Evolutionary conservation across 1,140 invertebrate species (phyloP).

Genomic region (Hormaphis cornu): DNA sequence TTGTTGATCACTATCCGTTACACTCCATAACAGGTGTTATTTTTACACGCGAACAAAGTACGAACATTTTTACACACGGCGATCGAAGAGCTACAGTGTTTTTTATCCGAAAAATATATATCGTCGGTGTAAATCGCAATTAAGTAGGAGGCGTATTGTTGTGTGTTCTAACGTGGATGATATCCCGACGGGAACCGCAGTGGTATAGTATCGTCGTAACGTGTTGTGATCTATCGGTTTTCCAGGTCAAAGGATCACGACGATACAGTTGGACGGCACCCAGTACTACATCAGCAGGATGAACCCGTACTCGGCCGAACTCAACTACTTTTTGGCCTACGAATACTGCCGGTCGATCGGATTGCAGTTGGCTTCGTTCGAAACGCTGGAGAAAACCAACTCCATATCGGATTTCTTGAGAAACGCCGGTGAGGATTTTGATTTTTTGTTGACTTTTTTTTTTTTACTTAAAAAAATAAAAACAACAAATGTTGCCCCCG

Average conservation of each 20-base stretch:
- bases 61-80: too few species aligned
- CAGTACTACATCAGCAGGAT: slow-evolving; percentile 80
- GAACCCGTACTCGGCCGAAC: slow-evolving; percentile 75
- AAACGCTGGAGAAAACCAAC: slow-evolving; percentile 75
- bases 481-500: neutral
- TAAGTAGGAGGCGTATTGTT: too few species aligned
- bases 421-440: slow-evolving; percentile 57
- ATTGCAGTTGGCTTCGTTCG: slow-evolving; percentile 70
- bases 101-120: too few species aligned
- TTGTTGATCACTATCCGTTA: too few species aligned
- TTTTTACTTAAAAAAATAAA: neutral
- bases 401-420: slow-evolving; percentile 69
- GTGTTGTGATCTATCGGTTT: slow-evolving; percentile 37
- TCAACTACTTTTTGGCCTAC: slow-evolving; percentile 79
- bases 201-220: too few species aligned
- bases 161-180: too few species aligned
- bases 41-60: too few species aligned
- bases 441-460: too few species aligned
- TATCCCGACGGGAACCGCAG: too few species aligned
- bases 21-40: too few species aligned
- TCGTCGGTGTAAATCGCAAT: too few species aligned
- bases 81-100: too few species aligned
- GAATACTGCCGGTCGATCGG: slow-evolving; percentile 79
- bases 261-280: slow-evolving; percentile 70
- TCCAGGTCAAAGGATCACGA: slow-evolving; percentile 72